Percentiles rank a stretch among this genome's conserved stretches.
These are phyloP conservation scores for Brenthis daphne DNA, from an alignment of 2,888 invertebrate species.

Conservation along the genomic window DNA sequence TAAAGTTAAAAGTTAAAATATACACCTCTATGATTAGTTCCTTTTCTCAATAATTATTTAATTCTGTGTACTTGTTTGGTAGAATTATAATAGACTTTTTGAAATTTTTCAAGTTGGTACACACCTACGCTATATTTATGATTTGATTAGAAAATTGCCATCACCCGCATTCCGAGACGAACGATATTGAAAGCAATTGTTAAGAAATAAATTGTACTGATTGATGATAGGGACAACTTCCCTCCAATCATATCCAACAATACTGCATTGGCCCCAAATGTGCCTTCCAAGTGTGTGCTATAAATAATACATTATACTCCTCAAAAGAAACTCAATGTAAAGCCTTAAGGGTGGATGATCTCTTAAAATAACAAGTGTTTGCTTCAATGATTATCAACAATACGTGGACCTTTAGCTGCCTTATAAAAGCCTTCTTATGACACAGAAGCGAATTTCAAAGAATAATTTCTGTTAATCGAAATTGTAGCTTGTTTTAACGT, in stretches of 20 bases:
- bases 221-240: constrained; percentile 54
- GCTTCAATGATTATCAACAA: constrained; percentile 83
- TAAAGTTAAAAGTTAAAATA: background rate
- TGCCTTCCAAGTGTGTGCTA: constrained; percentile 77
- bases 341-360: constrained; percentile 81
- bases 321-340: constrained; percentile 68
- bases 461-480: background rate
- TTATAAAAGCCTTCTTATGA: constrained; percentile 68
- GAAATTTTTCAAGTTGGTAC: too few relatives aligned
- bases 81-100: too few relatives aligned
- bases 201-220: constrained; percentile 62
- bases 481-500: background rate
- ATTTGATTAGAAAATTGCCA: constrained; percentile 14
- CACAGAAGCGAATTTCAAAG: constrained; percentile 36
- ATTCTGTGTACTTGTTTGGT: too few relatives aligned
- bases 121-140: background rate
- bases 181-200: constrained; percentile 63
- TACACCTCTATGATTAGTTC: background rate
- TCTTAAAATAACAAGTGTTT: constrained; percentile 83
- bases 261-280: constrained; percentile 63
- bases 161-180: constrained; percentile 45
- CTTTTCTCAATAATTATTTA: too few relatives aligned
- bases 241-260: constrained; percentile 45
- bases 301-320: constrained; percentile 81
- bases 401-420: constrained; percentile 78